Conservation (phyloP, 2,113 vertebrate genomes). For the Eonycteris spelaea region DNA sequence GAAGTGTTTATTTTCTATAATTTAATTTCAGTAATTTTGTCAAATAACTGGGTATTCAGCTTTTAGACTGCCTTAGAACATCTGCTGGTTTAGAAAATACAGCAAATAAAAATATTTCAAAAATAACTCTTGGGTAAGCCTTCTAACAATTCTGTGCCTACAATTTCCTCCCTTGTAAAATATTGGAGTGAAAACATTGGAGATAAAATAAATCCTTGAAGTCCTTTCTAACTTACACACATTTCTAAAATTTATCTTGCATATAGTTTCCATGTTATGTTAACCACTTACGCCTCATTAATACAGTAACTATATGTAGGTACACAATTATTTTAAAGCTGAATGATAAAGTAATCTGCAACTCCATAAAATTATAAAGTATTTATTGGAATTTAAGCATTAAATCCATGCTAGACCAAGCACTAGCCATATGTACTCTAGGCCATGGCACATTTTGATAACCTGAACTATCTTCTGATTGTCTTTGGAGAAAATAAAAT, state of each 20-base stretch:
- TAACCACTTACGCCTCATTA: not conserved
- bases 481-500: conserved; percentile 79
- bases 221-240: not conserved
- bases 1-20: conserved; percentile 67
- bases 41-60: conserved; percentile 66
- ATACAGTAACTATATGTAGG: not conserved
- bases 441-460: conserved; percentile 58
- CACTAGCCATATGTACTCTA: not conserved
- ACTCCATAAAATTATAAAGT: conserved; percentile 11
- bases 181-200: not conserved
- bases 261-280: not conserved
- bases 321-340: conserved; percentile 33
- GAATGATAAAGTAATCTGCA: not conserved
- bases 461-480: conserved; percentile 68
- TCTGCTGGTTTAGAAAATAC: conserved; percentile 66
- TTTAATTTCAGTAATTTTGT: conserved; percentile 75
- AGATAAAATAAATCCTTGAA: conserved; percentile 28
- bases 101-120: conserved; percentile 61
- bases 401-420: not conserved
- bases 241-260: not conserved
- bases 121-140: conserved; percentile 49
- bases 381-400: not conserved
- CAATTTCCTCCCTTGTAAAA: not conserved
- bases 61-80: conserved; percentile 61
- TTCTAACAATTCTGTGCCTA: conserved; percentile 33